phyloP scores from a whole-genome alignment of 2,797 vertebrate species.

The Schizopygopsis pylzovi region DNA sequence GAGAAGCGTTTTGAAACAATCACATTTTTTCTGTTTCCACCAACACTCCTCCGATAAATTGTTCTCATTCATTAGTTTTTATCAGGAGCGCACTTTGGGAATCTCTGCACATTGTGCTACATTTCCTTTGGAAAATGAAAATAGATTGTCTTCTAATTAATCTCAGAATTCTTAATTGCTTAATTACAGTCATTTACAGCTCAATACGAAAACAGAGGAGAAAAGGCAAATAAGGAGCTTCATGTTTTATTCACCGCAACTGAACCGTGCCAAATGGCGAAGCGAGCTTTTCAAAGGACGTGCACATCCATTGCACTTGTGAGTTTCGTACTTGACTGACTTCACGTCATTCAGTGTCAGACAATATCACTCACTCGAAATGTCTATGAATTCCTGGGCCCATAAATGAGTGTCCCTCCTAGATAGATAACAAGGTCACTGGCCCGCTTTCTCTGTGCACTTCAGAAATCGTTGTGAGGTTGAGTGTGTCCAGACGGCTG shows the following conservation, averaged over 20 bases:
- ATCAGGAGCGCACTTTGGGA: conserved; percentile 72
- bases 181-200: conserved; percentile 76
- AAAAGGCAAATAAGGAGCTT: conserved; percentile 16
- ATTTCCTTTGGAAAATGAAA: conserved; percentile 71
- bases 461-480: conserved; percentile 32
- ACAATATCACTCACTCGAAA: conserved; percentile 28
- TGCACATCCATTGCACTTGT: conserved; percentile 9
- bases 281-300: background rate
- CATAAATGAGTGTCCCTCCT: conserved; percentile 25
- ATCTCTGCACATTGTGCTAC: conserved; percentile 72
- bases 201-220: conserved; percentile 63
- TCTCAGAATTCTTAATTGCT: conserved; percentile 77
- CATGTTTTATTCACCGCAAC: conserved; percentile 16
- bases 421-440: conserved; percentile 45
- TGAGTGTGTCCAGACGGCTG: conserved; percentile 31
- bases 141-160: conserved; percentile 77
- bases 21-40: conserved; percentile 61
- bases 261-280: conserved; percentile 1
- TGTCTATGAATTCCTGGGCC: conserved; percentile 24
- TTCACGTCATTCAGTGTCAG: conserved; percentile 10
- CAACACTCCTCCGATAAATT: conserved; percentile 66
- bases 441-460: conserved; percentile 13
- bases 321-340: background rate
- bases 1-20: conserved; percentile 66
- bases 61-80: conserved; percentile 70